Conservation (phyloP, 2,113 vertebrate genomes). For the Myanophis thanlyinensis region DNA sequence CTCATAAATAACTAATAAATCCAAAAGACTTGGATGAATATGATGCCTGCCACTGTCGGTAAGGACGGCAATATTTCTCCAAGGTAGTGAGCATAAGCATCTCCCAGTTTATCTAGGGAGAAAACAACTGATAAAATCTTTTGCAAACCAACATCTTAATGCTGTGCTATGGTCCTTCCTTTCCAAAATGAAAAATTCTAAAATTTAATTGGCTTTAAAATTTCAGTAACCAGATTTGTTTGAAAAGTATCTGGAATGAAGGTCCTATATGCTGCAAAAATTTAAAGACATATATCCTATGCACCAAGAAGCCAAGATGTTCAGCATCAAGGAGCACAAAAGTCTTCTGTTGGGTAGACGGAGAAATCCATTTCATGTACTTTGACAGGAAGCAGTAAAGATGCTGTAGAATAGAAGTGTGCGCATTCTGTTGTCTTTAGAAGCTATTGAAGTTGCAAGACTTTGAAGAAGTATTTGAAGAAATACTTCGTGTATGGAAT, state of each 20-base stretch:
- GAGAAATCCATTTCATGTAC: not conserved
- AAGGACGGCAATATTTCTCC: not conserved
- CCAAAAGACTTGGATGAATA: not conserved
- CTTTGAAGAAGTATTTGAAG: no score
- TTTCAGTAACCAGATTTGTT: not conserved
- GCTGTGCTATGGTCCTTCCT: not conserved
- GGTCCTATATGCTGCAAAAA: not conserved
- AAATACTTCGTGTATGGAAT: not conserved
- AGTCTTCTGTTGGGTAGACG: not conserved
- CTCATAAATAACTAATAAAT: no score
- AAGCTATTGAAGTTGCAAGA: not conserved
- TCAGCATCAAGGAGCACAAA: not conserved
- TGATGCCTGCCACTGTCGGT: not conserved
- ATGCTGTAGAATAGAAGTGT: not conserved
- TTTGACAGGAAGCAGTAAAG: no score
- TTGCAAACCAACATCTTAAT: not conserved
- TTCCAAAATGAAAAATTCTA: not conserved
- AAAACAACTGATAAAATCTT: not conserved
- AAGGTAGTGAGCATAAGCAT: no score
- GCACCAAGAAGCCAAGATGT: not conserved
- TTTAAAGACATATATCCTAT: not conserved
- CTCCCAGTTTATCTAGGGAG: not conserved
- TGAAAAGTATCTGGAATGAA: not conserved
- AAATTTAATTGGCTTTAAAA: not conserved
- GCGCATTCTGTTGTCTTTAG: not conserved